Evolutionary conservation across 2,113 vertebrate genomes (phyloP).

Genomic region (Struthio camelus): DNA sequence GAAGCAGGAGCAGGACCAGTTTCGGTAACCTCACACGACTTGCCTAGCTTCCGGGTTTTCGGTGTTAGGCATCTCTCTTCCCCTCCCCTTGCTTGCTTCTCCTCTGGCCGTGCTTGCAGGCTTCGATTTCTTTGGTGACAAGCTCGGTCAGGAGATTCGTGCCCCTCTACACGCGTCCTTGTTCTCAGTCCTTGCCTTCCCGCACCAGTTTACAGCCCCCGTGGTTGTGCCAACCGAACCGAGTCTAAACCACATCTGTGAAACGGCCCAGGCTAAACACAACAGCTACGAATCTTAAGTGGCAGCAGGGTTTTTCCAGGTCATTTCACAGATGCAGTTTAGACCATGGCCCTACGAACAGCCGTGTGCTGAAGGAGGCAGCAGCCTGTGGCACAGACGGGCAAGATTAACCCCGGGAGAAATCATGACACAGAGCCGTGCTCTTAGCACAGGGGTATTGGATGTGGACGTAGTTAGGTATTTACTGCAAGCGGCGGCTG

Average conservation of each 20-base stretch:
- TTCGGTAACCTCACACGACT: neutral
- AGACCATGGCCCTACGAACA: neutral
- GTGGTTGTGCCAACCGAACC: neutral
- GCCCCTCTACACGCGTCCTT: neutral
- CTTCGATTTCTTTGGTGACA: neutral
- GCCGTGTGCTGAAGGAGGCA: neutral
- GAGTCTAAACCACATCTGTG: neutral
- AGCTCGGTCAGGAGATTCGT: neutral
- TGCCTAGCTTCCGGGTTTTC: neutral
- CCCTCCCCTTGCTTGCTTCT: neutral
- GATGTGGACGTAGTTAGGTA: neutral
- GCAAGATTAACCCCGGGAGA: neutral
- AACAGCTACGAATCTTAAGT: neutral
- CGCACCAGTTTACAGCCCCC: neutral
- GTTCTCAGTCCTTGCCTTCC: neutral
- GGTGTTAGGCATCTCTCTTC: neutral
- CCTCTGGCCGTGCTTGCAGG: accelerated
- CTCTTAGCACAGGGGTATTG: neutral
- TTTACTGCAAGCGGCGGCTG: neutral
- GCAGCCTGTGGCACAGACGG: too few relatives aligned
- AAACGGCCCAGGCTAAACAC: neutral
- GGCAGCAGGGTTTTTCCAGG: neutral
- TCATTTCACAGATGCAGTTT: neutral
- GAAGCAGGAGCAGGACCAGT: neutral
- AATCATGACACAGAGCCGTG: neutral